Base-by-base conservation (phyloP, 2,888 invertebrate species). In the Xanthia icteritia region DNA sequence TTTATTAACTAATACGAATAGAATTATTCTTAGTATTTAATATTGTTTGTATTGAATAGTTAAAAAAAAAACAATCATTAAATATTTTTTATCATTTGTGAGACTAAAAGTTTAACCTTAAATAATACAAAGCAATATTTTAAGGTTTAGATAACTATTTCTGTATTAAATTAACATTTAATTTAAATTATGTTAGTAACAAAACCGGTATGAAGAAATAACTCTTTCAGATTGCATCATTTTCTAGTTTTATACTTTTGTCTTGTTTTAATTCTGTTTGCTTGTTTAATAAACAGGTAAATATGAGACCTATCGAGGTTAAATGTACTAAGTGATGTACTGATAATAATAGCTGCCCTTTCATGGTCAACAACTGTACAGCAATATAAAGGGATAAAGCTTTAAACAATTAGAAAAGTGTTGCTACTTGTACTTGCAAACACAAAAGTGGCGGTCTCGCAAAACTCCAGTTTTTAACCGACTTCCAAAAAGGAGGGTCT, bases 121-220 rank as follows among this genome's bases (percentile, higher is more conserved):
- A 13, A 31, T n/a, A 39, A 17, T 31, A 42, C 15, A 45, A 45
- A 56, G 5, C 27, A 31, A 64, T 27, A 48, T 23, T n/a, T 48
- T 54, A 1, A 58, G 39, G 36, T 78, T 39, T 20, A 45, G 8
- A 15, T 54, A 67, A 48, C 5, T 51, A 63, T 48, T n/a, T 68
- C 27, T 58, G n/a, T 45, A 39, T 17, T 3, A 27, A 51, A 48
- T 36, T 9, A 45, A 76, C 45, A 67, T 63, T 64, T 61, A n/a
- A 67, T 83, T 67, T 58, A 45, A 68, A 69, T 80, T 23, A 70
- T 20, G 15, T 42, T 31, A 69, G 48, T 36, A 36, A 54, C 31
- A 64, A 61, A 75, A 80, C 73, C 42, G 27, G 76, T 80, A 84
- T 80, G 74, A 78, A 76, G 75, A 76, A 86, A 88, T 86, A 71